Evolutionary conservation across 2,888 invertebrate species (phyloP).

Genomic region (Cantharis rufa): DNA sequence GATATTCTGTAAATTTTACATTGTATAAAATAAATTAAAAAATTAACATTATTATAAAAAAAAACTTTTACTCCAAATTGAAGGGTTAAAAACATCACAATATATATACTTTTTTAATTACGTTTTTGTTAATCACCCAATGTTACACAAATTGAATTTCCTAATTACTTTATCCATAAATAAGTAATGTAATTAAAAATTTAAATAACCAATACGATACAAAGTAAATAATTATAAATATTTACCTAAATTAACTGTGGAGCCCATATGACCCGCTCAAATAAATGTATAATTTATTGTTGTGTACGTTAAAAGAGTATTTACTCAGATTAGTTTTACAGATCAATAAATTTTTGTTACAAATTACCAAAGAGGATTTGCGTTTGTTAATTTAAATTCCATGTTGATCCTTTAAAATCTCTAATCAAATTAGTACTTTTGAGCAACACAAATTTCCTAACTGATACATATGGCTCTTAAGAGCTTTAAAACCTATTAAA

Average conservation of each 20-base stretch:
- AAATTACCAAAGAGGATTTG: conserved; percentile 4
- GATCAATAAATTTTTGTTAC: conserved; percentile 8
- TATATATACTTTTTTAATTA: too few species aligned
- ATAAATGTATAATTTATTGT: neutral
- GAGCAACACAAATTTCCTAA: conserved; percentile 17
- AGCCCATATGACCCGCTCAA: neutral
- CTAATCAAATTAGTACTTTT: conserved; percentile 26
- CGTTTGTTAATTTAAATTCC: conserved; percentile 7
- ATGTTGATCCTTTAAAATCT: conserved; percentile 11
- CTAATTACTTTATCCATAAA: neutral
- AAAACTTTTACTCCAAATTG: too few species aligned
- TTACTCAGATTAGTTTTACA: conserved; percentile 2
- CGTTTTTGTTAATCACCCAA: neutral
- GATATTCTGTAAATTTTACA: too few species aligned
- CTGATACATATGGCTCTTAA: conserved; percentile 27
- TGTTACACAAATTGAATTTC: neutral
- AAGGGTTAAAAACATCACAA: too few species aligned
- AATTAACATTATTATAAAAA: too few species aligned
- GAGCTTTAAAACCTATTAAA: conserved; percentile 25
- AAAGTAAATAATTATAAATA: neutral
- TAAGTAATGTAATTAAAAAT: neutral
- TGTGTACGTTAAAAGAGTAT: neutral
- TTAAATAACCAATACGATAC: neutral
- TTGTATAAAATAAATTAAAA: too few species aligned
- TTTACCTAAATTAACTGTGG: neutral